Conservation (phyloP, 1,140 invertebrate genomes). For the Aphis gossypii region DNA sequence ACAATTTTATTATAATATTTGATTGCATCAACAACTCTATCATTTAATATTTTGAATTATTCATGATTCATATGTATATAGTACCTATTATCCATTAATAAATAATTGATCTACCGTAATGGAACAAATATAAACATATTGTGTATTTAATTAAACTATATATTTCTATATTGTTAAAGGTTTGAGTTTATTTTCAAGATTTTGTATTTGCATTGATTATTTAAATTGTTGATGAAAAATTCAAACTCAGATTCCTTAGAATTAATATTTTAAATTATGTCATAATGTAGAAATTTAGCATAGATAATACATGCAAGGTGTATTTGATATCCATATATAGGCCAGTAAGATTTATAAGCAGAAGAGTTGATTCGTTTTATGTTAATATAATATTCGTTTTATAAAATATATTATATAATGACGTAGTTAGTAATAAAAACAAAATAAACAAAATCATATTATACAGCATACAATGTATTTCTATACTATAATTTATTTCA, state of each 20-base stretch:
- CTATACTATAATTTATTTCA: too few species aligned
- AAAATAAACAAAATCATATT: neutral
- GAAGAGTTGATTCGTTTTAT: neutral
- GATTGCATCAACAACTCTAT: neutral
- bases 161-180: neutral
- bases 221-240: neutral
- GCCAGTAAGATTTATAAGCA: neutral
- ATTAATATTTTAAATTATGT: neutral
- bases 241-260: neutral
- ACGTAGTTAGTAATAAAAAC: neutral
- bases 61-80: neutral
- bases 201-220: neutral
- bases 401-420: neutral
- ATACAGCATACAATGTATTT: too few species aligned
- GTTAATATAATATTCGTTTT: neutral
- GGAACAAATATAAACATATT: neutral
- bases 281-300: neutral
- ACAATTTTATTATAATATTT: neutral
- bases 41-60: slow-evolving; percentile 6
- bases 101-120: neutral
- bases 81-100: neutral
- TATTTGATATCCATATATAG: neutral
- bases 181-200: neutral
- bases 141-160: neutral
- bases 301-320: neutral